Evolutionary conservation across 2,113 vertebrate genomes (phyloP), one percentile per base, ranked within the genome.

Genomic region (Sinocyclocheilus grahami): DNA sequence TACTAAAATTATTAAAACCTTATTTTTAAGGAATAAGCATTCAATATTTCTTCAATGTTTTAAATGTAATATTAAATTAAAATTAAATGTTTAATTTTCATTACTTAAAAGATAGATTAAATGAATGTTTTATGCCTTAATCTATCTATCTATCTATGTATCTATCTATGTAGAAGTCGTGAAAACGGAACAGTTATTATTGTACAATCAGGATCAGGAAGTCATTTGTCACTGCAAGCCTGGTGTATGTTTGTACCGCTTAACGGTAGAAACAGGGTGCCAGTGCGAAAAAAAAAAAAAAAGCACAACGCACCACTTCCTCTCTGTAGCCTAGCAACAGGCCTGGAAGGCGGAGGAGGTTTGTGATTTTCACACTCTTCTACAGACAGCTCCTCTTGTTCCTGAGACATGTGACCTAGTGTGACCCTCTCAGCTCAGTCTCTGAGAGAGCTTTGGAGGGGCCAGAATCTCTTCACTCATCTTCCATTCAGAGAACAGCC

Each of bases 291-390:
- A 18, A 79, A 24, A 67, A 63, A 86, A 71, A 53, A 87, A 69
- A 39, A 20, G 22, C 37, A 77, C 71, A 83, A 60, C 83, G 60
- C 86, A 86, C 72, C 82, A 90, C 87, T 85, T 90, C 88, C 87
- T 86, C 84, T 14, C 71, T 14, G 89, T 88, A 81, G 78, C 89
- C 84, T 88, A 90, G 89, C 89, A 90, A 90, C 89, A 90, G 63
- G 76, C 67, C 84, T 42, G 71, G 83, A 84, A 83, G 83, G 83
- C 33, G 63, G 87, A 88, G 87, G 89, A 90, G 85, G 87, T 69
- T 78, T 77, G 84, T 82, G 65, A 87, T 87, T 90, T 90, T 90
- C 89, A 85, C 87, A 87, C 86, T 85, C 60, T 81, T 69, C 79
- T 69, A 83, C 87, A 90, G 83, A 88, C 89, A 83, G 85, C 86